These are phyloP conservation scores for Dendrocopos noguchii DNA, from an alignment of 2,113 vertebrate genomes.

Conservation along the genomic window DNA sequence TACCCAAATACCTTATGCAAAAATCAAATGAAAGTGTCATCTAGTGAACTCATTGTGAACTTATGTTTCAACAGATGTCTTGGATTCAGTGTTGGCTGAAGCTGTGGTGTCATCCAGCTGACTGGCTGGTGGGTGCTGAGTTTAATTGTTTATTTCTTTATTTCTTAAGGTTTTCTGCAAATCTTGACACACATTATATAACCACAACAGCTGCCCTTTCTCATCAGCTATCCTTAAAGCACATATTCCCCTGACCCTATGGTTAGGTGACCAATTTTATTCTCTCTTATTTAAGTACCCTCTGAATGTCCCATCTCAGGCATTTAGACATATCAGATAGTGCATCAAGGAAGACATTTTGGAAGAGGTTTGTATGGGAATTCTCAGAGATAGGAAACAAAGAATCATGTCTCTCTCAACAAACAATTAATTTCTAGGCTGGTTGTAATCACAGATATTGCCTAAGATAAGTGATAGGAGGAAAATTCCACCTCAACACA, in stretches of 20 bases:
- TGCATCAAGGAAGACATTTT: background rate
- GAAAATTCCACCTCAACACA: background rate
- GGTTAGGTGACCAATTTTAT: background rate
- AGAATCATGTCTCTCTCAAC: background rate
- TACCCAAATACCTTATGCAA: background rate
- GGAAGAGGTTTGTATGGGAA: background rate
- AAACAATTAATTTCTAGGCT: background rate
- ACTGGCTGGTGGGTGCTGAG: background rate
- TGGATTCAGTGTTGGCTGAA: background rate
- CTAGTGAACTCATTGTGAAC: conserved; percentile 4
- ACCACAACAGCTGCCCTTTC: background rate
- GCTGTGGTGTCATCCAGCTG: background rate
- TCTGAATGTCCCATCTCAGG: background rate
- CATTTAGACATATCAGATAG: background rate
- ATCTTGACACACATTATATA: background rate
- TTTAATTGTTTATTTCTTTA: background rate
- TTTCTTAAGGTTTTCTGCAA: background rate
- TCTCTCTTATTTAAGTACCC: background rate
- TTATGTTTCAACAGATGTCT: background rate
- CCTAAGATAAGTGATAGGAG: background rate
- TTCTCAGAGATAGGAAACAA: background rate
- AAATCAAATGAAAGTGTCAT: background rate
- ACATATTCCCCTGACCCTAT: background rate
- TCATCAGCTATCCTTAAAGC: background rate
- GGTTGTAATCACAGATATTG: background rate